These are phyloP conservation scores for Oxygymnocypris stewartii DNA, from an alignment of 2,113 vertebrate species.

Conservation along the genomic window DNA sequence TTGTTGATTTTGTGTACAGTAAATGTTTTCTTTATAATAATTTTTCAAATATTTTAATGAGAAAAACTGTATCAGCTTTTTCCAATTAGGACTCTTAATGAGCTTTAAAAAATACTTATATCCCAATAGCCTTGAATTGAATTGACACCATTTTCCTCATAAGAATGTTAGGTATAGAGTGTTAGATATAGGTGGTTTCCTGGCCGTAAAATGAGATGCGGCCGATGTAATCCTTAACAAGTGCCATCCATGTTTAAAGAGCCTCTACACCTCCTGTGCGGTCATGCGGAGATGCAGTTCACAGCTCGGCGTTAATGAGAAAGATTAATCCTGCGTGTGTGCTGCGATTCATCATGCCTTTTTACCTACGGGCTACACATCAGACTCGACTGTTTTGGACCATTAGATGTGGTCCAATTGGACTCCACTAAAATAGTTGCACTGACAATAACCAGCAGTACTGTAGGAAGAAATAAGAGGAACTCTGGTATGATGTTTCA, in stretches of 20 bases:
- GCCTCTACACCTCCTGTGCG: background rate
- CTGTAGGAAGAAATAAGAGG: background rate
- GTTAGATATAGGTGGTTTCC: background rate
- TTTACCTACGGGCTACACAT: conserved; percentile 4
- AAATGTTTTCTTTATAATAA: background rate
- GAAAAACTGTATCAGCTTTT: background rate
- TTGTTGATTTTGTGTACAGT: background rate
- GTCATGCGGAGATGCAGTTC: conserved; percentile 4
- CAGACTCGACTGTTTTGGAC: conserved; percentile 4
- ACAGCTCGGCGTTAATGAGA: conserved; percentile 32
- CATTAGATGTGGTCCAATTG: conserved; percentile 16
- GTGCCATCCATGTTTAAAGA: conserved; percentile 19
- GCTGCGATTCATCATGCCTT: conserved; percentile 24
- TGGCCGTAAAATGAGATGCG: conserved; percentile 4
- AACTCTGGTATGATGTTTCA: background rate
- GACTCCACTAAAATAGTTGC: background rate
- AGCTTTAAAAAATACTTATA: background rate
- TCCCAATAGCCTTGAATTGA: conserved; percentile 5
- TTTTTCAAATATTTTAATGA: background rate
- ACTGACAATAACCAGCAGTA: background rate
- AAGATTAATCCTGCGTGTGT: conserved; percentile 25
- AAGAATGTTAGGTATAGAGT: background rate
- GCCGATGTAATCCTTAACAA: conserved; percentile 9
- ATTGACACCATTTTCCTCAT: background rate
- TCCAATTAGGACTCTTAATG: background rate